Percentiles rank a stretch among this genome's conserved stretches.
These are phyloP conservation scores for Sogatella furcifera DNA, from an alignment of 1,140 invertebrate genomes.

Conservation along the genomic window DNA sequence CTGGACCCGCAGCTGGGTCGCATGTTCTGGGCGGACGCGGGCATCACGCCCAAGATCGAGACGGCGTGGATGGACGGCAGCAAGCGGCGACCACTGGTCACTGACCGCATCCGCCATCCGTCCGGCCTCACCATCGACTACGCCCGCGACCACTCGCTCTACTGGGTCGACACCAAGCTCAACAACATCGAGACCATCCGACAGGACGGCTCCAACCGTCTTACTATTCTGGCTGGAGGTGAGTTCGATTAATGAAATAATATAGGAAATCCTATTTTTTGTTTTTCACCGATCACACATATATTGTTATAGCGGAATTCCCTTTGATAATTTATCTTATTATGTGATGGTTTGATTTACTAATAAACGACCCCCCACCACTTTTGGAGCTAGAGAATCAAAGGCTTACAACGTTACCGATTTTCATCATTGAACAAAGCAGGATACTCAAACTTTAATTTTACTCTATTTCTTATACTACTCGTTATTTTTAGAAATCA, in stretches of 20 bases:
- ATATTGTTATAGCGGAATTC: no score
- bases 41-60: constrained; percentile 74
- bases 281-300: no score
- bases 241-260: background rate
- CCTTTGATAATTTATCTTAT: no score
- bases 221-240: constrained; percentile 56
- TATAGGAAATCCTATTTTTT: no score
- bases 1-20: constrained; percentile 76
- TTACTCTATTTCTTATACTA: no score
- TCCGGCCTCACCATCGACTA: constrained; percentile 84
- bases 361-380: no score
- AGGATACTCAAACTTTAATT: no score
- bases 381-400: no score
- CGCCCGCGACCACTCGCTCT: constrained; percentile 77
- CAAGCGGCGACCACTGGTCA: constrained; percentile 66
- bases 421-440: no score
- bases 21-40: constrained; percentile 85
- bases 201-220: constrained; percentile 68
- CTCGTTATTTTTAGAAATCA: no score
- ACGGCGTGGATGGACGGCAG: constrained; percentile 93
- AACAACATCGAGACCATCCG: constrained; percentile 86
- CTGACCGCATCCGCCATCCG: constrained; percentile 68
- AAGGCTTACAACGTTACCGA: no score
- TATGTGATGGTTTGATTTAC: no score
- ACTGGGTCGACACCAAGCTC: constrained; percentile 92